These are phyloP conservation scores for Perdita meconis DNA, from an alignment of 2,888 invertebrate species.

Conservation along the genomic window DNA sequence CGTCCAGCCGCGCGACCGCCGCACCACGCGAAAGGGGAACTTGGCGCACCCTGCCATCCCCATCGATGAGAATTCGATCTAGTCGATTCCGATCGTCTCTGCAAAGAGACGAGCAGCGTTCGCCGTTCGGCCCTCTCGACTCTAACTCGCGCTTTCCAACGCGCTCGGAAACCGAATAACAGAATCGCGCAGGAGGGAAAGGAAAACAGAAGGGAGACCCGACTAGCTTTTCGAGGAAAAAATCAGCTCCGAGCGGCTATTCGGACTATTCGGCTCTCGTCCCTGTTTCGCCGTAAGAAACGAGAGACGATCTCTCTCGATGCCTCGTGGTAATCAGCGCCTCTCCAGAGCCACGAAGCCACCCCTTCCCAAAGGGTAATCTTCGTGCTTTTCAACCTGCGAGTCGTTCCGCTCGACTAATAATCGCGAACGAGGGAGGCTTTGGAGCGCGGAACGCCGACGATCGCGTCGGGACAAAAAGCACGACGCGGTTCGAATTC, in stretches of 20 bases:
- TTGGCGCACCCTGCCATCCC: not conserved
- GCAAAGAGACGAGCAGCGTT: conserved; percentile 16
- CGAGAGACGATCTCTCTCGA: not conserved
- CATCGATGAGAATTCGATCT: conserved; percentile 45
- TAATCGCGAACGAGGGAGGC: not conserved
- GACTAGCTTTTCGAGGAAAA: not conserved
- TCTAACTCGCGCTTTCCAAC: conserved; percentile 18
- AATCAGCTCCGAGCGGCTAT: not conserved
- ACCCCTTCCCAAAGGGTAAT: not conserved
- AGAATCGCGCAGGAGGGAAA: conserved; percentile 5
- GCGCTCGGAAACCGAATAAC: conserved; percentile 38
- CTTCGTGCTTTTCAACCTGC: not conserved
- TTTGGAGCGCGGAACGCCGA: not conserved
- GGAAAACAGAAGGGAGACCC: conserved; percentile 32
- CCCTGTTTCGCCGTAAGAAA: too few species aligned
- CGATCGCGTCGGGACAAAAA: conserved; percentile 7
- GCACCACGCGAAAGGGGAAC: not conserved
- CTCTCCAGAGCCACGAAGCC: not conserved
- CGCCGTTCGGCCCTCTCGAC: not conserved
- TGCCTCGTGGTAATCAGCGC: not conserved
- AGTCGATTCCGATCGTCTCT: conserved; percentile 12
- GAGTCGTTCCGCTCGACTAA: conserved; percentile 14
- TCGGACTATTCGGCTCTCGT: too few species aligned
- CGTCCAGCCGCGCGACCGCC: not conserved
- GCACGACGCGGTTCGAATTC: conserved; percentile 26